A percentile compares a stretch with the other conserved stretches of the same genome.
phyloP scores from a whole-genome alignment of 2,888 invertebrate species.

The Harpagoxenus sublaevis region DNA sequence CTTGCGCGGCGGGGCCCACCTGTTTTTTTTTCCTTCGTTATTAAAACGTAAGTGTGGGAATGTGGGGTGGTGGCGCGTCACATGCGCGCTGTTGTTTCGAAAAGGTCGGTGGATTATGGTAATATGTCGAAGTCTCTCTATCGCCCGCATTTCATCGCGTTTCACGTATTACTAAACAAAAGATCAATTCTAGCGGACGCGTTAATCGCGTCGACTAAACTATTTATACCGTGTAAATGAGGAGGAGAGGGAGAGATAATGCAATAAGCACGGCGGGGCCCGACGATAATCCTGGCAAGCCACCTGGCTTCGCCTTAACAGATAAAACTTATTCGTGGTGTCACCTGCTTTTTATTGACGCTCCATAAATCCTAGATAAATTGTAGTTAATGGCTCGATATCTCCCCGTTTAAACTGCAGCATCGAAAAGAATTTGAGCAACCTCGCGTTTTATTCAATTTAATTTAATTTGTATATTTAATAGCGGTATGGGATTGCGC shows the following conservation, averaged over 20 bases:
- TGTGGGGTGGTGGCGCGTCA: conserved; percentile 58
- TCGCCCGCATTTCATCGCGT: conserved; percentile 25
- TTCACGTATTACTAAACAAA: conserved; percentile 14
- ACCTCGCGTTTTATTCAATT: background rate
- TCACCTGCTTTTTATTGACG: conserved; percentile 47
- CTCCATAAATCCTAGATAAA: conserved; percentile 23
- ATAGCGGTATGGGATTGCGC: background rate
- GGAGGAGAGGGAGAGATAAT: background rate
- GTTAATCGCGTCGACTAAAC: background rate
- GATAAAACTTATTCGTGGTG: conserved; percentile 25
- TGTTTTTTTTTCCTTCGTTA: conserved; percentile 63
- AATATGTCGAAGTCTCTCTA: conserved; percentile 57
- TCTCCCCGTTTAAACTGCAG: background rate
- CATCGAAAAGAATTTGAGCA: background rate
- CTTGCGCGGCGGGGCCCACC: conserved; percentile 56
- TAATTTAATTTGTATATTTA: background rate
- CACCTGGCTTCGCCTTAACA: conserved; percentile 46
- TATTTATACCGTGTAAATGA: conserved; percentile 4
- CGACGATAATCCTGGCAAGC: conserved; percentile 32
- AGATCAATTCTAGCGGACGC: background rate
- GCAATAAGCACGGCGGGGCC: background rate
- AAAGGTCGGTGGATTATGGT: conserved; percentile 62
- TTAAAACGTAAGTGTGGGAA: conserved; percentile 73
- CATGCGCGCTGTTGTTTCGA: conserved; percentile 64
- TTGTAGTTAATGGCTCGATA: conserved; percentile 17